These are phyloP conservation scores for Dendrocincla tyrannina DNA, from an alignment of 2,797 vertebrate species.

Conservation along the genomic window DNA sequence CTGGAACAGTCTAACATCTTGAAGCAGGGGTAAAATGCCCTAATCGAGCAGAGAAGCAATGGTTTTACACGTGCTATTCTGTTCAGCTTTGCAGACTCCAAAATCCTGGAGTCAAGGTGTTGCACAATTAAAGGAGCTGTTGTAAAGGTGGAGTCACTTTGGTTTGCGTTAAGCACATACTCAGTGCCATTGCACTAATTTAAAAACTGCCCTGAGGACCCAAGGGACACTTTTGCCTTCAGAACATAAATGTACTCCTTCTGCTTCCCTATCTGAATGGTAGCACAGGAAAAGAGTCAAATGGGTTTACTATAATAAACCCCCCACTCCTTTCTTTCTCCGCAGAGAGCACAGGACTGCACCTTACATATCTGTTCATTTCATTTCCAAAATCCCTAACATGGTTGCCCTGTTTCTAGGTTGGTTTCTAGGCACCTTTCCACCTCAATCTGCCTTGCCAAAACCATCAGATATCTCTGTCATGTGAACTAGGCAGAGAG, in stretches of 20 bases:
- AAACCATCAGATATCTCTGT: constrained; percentile 75
- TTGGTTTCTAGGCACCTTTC: constrained; percentile 64
- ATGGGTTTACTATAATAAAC: not conserved
- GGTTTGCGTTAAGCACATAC: not conserved
- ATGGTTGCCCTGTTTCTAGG: constrained; percentile 27
- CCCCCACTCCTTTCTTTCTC: not conserved
- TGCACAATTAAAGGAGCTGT: not conserved
- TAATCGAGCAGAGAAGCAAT: not conserved
- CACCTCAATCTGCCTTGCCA: constrained; percentile 67
- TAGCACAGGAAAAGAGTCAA: not conserved
- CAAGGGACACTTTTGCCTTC: not conserved
- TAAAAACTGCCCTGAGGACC: not conserved
- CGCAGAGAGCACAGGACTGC: not conserved
- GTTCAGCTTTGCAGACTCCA: not conserved
- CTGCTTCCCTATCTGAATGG: not conserved
- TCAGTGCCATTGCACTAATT: not conserved
- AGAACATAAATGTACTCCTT: not conserved
- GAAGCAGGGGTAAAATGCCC: not conserved
- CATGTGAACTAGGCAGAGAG: constrained; percentile 76
- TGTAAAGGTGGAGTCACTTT: not conserved
- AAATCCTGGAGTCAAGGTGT: not conserved
- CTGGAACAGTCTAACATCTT: not conserved
- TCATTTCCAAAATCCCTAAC: not conserved
- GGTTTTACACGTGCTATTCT: not conserved
- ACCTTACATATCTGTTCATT: not conserved